Evolutionary conservation across 35 echinoderm and acorn worm genomes (phyloP).

Genomic region (Heliocidaris erythrogramma): DNA sequence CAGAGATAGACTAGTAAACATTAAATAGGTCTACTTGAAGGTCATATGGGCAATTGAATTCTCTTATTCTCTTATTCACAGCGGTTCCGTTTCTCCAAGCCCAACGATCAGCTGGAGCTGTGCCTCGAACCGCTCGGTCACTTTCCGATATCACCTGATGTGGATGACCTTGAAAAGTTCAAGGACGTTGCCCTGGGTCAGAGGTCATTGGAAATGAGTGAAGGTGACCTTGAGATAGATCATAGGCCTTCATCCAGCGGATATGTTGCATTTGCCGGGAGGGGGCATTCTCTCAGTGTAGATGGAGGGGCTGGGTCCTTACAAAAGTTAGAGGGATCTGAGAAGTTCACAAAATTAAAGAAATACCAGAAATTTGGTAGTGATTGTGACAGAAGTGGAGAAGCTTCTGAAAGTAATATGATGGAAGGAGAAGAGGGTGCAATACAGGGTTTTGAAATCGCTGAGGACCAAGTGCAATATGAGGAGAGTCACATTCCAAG

Average conservation of each 20-base stretch:
- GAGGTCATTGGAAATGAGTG: conserved; percentile 32
- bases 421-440: neutral
- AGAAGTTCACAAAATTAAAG: neutral
- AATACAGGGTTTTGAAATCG: neutral
- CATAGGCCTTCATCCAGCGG: neutral
- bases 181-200: conserved; percentile 50
- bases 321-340: conserved; percentile 46
- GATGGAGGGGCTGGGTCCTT: neutral
- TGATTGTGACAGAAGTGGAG: neutral
- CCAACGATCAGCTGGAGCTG: conserved; percentile 76
- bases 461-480: conserved; percentile 1
- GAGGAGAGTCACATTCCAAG: conserved; percentile 18
- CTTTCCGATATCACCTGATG: conserved; percentile 72
- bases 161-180: conserved; percentile 75
- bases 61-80: conserved; percentile 14
- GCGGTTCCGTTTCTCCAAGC: conserved; percentile 80
- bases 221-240: neutral
- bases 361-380: neutral
- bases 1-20: too few relatives aligned
- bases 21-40: too few relatives aligned
- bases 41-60: too few relatives aligned
- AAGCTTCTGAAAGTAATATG: neutral
- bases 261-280: conserved; percentile 42
- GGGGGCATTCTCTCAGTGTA: conserved; percentile 31
- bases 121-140: conserved; percentile 94